These are phyloP conservation scores for Aurelia aurita complex sp. Pacific DNA, from an alignment of 30 jellyfish, hydroid and myxozoan species.

Conservation along the genomic window DNA sequence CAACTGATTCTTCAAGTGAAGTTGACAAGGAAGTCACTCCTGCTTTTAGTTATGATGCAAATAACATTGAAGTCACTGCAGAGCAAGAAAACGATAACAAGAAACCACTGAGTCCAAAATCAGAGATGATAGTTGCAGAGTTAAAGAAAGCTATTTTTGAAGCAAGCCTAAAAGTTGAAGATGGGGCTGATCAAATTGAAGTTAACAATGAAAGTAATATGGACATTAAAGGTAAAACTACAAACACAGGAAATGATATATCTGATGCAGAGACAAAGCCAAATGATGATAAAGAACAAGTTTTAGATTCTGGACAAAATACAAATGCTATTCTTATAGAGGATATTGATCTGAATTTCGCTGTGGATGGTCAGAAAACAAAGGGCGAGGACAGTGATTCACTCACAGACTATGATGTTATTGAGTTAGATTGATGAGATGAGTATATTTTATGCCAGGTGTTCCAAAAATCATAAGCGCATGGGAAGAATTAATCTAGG, in stretches of 20 bases:
- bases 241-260: not conserved
- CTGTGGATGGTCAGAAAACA: too few relatives aligned
- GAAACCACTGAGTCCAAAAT: conserved; percentile 50
- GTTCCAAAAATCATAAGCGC: not conserved
- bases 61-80: not conserved
- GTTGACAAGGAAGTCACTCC: not conserved
- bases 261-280: not conserved
- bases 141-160: conserved; percentile 44
- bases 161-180: conserved; percentile 47
- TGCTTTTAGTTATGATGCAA: not conserved
- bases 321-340: conserved; percentile 1
- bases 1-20: not conserved
- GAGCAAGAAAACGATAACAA: not conserved
- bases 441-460: not conserved
- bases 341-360: not conserved
- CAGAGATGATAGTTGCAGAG: conserved; percentile 57
- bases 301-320: not conserved
- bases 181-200: not conserved
- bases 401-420: conserved; percentile 69
- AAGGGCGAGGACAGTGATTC: conserved; percentile 10
- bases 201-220: not conserved
- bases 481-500: too few relatives aligned
- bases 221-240: not conserved
- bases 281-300: not conserved
- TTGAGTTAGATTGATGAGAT: conserved; percentile 44